phyloP scores from a whole-genome alignment of 2,113 vertebrate genomes.

The Accipiter cooperii region DNA sequence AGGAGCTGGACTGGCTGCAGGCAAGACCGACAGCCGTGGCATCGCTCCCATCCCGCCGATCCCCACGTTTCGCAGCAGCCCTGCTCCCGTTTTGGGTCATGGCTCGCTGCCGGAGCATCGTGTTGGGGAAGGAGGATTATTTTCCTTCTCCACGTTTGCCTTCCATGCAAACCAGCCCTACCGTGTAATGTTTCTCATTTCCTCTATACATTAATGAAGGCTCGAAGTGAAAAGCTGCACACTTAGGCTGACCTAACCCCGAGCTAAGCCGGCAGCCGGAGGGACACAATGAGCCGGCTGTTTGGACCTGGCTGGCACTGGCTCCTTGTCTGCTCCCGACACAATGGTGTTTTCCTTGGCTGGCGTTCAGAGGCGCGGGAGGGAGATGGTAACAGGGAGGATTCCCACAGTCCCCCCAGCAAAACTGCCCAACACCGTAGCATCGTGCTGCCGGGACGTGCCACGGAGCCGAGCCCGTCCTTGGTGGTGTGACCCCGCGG shows the following conservation, averaged over 20 bases:
- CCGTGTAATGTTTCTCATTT: background rate
- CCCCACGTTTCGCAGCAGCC: background rate
- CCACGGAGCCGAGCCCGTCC: background rate
- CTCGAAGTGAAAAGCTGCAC: background rate
- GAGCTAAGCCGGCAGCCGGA: background rate
- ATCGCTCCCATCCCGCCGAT: rapidly evolving
- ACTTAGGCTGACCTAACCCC: background rate
- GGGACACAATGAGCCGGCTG: slow-evolving; percentile 7
- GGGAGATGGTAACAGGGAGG: background rate
- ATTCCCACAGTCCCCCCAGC: background rate
- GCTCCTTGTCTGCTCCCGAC: background rate
- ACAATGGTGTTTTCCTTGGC: slow-evolving; percentile 21
- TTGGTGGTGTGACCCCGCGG: rapidly evolving
- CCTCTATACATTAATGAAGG: background rate
- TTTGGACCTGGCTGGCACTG: background rate
- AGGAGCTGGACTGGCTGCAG: background rate
- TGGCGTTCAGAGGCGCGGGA: background rate
- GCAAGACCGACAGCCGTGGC: rapidly evolving
- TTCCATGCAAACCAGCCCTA: background rate
- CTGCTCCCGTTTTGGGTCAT: background rate
- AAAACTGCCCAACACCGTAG: rapidly evolving
- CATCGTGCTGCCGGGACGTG: rapidly evolving
- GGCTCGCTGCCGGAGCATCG: rapidly evolving
- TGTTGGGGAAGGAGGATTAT: background rate
- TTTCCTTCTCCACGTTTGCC: background rate